Base-by-base conservation (phyloP, 2,797 vertebrate species). In the Poeciliopsis gracilis region DNA sequence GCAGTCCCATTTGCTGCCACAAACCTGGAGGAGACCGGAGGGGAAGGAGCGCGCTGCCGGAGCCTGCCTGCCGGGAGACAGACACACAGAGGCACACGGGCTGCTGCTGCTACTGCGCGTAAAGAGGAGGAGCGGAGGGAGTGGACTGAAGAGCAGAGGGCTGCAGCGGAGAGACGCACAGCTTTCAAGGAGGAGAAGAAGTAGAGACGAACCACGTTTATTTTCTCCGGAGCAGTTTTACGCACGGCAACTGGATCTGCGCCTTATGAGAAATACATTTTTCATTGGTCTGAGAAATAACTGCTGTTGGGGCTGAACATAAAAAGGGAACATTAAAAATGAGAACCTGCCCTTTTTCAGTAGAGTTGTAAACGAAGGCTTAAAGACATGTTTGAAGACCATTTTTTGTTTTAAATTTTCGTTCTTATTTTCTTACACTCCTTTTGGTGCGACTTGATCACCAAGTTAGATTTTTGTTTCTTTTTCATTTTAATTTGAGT, bases 11-110 rank as follows among this genome's bases (percentile, higher is more conserved):
- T 70, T 66, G 20, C 88, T 85, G 85, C 84, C 92, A 94, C 89
- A 88, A 77, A 90, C 84, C 87, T 83, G 79, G 86, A 74, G 82
- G 89, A 92, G 88, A 86, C 72, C 84, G 74, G 84, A 87, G 85
- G 23, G 84, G 80, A 88, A 87, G 82, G 90, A 92, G 84, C 81
- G 81, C 87, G 53, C 79, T 59, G 81, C 18, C 81, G 74, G 86
- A 80, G 84, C 75, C 81, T 75, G 77, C 72, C 67, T 28, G 28
- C n/a, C 12, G 28, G 28, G 57, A 57, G 72, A 46, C 30, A 57
- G 6, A 51, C 59, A 76, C 47, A 51, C 57, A 77, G 80, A 80
- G 49, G 76, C 38, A 69, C 16, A 43, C 1, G 55, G 23, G 28
- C 57, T 61, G 55, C 49, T 51, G 12, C 67, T 67, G 63, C 66